phyloP scores from a whole-genome alignment of 1,140 invertebrate species.

The Daktulosphaira vitifoliae region DNA sequence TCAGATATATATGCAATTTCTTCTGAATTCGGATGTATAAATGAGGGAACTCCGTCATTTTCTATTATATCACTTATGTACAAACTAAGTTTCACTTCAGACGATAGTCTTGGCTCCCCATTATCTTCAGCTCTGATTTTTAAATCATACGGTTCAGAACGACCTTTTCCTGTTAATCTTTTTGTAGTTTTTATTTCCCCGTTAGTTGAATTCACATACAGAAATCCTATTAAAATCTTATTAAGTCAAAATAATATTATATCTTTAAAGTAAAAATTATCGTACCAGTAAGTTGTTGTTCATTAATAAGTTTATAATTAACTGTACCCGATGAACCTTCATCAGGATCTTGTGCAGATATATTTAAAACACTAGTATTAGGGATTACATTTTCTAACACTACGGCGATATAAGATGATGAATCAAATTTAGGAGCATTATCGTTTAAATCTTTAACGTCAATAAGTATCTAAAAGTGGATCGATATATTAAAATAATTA shows the following conservation, averaged over 20 bases:
- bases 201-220: constrained; percentile 56
- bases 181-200: constrained; percentile 58
- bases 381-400: constrained; percentile 65
- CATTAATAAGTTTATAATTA: constrained; percentile 59
- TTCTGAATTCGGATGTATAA: constrained; percentile 60
- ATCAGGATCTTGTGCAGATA: constrained; percentile 71
- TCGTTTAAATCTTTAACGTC: constrained; percentile 76
- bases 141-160: constrained; percentile 63
- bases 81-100: constrained; percentile 55
- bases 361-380: constrained; percentile 57
- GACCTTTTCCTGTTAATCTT: constrained; percentile 63
- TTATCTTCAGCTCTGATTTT: constrained; percentile 60
- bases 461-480: constrained; percentile 48
- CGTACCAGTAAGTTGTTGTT: constrained; percentile 43
- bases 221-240: constrained; percentile 49
- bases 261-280: too few species aligned
- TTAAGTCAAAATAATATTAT: too few species aligned
- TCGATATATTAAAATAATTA: too few species aligned
- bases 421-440: constrained; percentile 54
- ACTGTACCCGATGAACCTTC: constrained; percentile 59
- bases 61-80: constrained; percentile 72
- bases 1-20: constrained; percentile 63
- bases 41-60: constrained; percentile 72
- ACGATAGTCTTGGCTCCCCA: constrained; percentile 53
- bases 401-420: constrained; percentile 45